Conservation (phyloP, 2,888 invertebrate genomes). For the Eledona agricola region DNA sequence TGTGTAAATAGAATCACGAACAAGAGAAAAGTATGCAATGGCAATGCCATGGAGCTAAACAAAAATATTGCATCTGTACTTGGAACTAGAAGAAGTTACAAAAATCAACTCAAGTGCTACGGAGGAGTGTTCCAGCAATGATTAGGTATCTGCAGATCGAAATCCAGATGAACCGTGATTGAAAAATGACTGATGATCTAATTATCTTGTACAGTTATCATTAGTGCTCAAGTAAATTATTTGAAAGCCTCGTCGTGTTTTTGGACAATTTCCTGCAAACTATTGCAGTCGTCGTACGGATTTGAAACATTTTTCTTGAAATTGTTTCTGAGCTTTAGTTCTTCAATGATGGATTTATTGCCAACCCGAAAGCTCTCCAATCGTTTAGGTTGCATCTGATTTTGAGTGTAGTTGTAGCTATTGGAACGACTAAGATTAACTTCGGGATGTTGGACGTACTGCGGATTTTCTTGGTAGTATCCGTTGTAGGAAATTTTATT, state of each 20-base stretch:
- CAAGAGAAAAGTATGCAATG: too few relatives aligned
- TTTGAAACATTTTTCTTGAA: constrained; percentile 9
- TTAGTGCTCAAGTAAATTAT: background rate
- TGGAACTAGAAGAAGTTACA: too few relatives aligned
- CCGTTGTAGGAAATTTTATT: constrained; percentile 12
- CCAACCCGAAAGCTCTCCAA: constrained; percentile 47
- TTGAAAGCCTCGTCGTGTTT: constrained; percentile 34
- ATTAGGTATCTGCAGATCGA: too few relatives aligned
- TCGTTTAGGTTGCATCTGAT: constrained; percentile 25
- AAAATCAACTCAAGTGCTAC: too few relatives aligned
- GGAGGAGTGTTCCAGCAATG: too few relatives aligned
- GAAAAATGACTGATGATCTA: too few relatives aligned
- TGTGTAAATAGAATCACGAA: too few relatives aligned
- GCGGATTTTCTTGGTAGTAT: constrained; percentile 16
- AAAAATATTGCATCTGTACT: too few relatives aligned
- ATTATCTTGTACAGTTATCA: too few relatives aligned
- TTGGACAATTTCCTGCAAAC: constrained; percentile 43
- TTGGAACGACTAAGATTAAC: constrained; percentile 9
- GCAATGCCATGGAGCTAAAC: too few relatives aligned
- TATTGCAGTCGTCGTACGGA: constrained; percentile 44
- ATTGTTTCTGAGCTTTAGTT: constrained; percentile 45
- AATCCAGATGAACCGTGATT: too few relatives aligned
- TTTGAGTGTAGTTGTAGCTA: constrained; percentile 18
- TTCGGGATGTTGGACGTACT: constrained; percentile 5
- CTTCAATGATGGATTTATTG: constrained; percentile 46